Evolutionary conservation across 2,113 vertebrate species (phyloP).

Genomic region (Dasypus novemcinctus): DNA sequence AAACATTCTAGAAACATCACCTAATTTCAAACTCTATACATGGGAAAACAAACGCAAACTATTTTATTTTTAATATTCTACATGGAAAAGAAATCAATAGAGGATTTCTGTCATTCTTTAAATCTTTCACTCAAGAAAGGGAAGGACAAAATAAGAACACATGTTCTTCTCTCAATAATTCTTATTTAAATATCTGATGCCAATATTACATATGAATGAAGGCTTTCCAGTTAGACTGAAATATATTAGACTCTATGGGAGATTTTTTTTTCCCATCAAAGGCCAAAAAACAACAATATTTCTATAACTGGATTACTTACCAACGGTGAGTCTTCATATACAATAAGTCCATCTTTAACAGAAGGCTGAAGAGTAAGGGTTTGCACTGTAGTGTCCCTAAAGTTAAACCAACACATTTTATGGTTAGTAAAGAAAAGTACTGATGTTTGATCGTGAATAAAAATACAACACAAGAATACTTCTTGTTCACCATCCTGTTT

Average conservation of each 20-base stretch:
- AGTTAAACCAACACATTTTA: slow-evolving; percentile 64
- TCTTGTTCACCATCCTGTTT: background rate
- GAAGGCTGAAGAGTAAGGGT: slow-evolving; percentile 96
- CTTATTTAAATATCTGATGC: background rate
- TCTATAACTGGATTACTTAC: slow-evolving; percentile 82
- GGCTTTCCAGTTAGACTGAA: background rate
- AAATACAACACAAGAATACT: slow-evolving; percentile 15
- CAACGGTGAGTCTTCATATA: slow-evolving; percentile 97
- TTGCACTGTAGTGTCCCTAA: slow-evolving; percentile 97
- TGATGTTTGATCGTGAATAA: background rate
- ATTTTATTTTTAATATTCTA: background rate
- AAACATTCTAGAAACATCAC: background rate
- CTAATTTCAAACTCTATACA: slow-evolving; percentile 18
- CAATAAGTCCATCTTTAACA: slow-evolving; percentile 93
- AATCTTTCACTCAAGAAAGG: background rate
- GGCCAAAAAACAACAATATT: slow-evolving; percentile 28
- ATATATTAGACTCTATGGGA: background rate
- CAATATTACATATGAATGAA: background rate
- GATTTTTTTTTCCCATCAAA: background rate
- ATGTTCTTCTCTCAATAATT: slow-evolving; percentile 21
- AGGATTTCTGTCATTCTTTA: slow-evolving; percentile 19
- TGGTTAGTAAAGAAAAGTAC: slow-evolving; percentile 38
- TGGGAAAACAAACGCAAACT: background rate
- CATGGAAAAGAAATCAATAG: slow-evolving; percentile 10
- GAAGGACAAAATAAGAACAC: background rate